Percentiles rank a stretch among this genome's conserved stretches.
Conservation (phyloP, 2,113 vertebrate genomes). For the Pao palembangensis region DNA sequence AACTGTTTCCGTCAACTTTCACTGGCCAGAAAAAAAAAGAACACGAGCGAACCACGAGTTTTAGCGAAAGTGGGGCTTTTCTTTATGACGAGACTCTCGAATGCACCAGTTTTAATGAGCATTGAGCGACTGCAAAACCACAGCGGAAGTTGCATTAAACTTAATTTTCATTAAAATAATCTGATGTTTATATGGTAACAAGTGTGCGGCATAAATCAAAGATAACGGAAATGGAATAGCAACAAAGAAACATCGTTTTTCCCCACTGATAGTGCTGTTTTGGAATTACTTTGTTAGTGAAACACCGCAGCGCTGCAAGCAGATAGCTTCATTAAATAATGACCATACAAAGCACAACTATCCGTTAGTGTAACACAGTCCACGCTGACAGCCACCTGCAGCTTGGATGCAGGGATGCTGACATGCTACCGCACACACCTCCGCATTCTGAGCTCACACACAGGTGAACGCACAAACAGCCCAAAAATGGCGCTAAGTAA, state of each 20-base stretch:
- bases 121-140: neutral
- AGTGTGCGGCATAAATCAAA: constrained; percentile 15
- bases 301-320: constrained; percentile 22
- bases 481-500: constrained; percentile 15
- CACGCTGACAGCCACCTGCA: constrained; percentile 26
- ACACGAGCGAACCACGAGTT: neutral
- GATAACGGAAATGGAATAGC: neutral
- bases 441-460: neutral
- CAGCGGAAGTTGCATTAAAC: neutral
- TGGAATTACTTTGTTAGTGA: constrained; percentile 36
- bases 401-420: neutral
- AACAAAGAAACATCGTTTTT: constrained; percentile 16
- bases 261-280: constrained; percentile 24
- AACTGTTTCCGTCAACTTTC: constrained; percentile 18
- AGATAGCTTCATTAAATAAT: constrained; percentile 41
- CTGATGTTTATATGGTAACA: neutral
- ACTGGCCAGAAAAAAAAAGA: neutral
- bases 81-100: no score
- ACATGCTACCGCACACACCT: constrained; percentile 6
- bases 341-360: constrained; percentile 23
- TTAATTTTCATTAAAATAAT: neutral
- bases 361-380: constrained; percentile 33
- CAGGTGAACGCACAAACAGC: neutral
- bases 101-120: no score
- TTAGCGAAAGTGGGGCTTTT: neutral